These are phyloP conservation scores for Stomatorhinus walkeri DNA, from an alignment of 2,797 vertebrate species.

Conservation along the genomic window DNA sequence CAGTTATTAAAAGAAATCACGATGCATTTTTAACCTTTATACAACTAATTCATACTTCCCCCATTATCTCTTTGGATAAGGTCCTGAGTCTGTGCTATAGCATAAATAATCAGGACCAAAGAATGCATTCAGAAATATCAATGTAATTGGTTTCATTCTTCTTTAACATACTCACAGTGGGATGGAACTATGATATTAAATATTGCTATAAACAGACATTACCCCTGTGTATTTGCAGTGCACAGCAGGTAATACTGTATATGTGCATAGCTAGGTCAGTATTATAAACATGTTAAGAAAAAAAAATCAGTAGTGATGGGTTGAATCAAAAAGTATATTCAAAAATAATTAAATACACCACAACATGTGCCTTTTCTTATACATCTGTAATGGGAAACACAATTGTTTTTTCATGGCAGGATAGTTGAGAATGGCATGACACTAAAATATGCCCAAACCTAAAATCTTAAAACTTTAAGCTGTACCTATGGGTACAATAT, in stretches of 20 bases:
- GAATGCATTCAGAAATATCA: neutral
- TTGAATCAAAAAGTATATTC: no score
- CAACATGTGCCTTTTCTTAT: no score
- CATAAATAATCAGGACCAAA: neutral
- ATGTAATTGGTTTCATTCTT: neutral
- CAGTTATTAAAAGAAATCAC: neutral
- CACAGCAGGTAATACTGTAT: neutral
- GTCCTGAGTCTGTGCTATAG: neutral
- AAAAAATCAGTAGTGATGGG: no score
- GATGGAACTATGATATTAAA: neutral
- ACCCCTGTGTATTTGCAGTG: neutral
- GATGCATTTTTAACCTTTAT: neutral
- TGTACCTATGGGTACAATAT: neutral
- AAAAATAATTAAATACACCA: no score
- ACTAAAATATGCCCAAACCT: neutral
- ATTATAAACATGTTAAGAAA: neutral
- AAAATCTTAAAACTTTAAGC: neutral
- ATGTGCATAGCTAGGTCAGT: neutral
- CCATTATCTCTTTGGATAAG: neutral
- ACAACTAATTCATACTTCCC: neutral
- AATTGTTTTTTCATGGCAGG: neutral
- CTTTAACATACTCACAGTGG: neutral
- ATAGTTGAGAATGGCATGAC: neutral
- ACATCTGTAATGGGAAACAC: neutral
- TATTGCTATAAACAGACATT: neutral